These are phyloP conservation scores for Micronycteris hirsuta DNA, from an alignment of 2,113 vertebrate genomes.

Conservation along the genomic window DNA sequence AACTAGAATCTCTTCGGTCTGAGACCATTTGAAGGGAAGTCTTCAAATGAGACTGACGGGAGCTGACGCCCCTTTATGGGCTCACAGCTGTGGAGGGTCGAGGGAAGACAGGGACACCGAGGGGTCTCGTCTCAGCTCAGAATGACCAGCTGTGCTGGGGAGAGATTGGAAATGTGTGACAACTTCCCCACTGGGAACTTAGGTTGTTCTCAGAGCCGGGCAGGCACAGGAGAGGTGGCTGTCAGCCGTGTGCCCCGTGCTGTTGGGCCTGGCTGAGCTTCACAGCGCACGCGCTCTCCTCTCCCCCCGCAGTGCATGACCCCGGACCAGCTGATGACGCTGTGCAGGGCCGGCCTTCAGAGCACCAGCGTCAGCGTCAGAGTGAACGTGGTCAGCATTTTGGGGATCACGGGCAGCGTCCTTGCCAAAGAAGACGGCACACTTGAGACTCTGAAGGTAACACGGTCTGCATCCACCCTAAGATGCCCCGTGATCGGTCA, in stretches of 20 bases:
- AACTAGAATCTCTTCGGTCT: background rate
- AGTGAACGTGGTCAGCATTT: constrained; percentile 93
- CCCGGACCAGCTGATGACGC: constrained; percentile 90
- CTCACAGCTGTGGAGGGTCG: background rate
- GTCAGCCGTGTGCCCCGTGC: background rate
- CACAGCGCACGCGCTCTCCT: background rate
- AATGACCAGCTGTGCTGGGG: background rate
- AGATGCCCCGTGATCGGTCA: background rate
- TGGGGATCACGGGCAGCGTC: constrained; percentile 94
- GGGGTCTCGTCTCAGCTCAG: background rate
- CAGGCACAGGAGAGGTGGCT: background rate
- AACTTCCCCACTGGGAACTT: background rate
- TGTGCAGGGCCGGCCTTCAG: constrained; percentile 87
- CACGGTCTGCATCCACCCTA: background rate
- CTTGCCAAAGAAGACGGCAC: constrained; percentile 89
- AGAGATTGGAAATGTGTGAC: background rate
- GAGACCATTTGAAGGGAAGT: background rate
- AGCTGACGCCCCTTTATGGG: background rate
- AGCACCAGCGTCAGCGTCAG: constrained; percentile 87
- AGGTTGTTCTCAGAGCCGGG: background rate
- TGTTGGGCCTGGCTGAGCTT: background rate
- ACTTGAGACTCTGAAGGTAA: constrained; percentile 91
- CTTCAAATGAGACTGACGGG: background rate
- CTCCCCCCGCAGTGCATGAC: constrained; percentile 86
- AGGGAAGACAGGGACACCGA: too few relatives aligned